These are phyloP conservation scores for Desoria tigrina DNA, from an alignment of 2,888 invertebrate species.

Conservation along the genomic window DNA sequence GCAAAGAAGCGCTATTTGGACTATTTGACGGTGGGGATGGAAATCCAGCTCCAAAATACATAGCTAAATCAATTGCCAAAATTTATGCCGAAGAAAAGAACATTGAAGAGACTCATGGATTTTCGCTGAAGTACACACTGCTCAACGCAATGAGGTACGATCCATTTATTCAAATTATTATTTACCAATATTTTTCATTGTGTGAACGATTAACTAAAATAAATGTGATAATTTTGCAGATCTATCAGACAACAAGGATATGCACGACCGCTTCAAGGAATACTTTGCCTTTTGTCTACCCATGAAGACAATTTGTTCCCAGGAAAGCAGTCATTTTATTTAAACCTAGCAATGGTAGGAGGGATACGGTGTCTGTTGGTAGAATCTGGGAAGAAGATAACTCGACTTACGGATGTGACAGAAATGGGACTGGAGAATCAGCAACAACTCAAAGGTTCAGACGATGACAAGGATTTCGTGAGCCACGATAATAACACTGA, in stretches of 20 bases:
- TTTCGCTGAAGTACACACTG: conserved; percentile 82
- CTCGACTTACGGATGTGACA: conserved; percentile 43
- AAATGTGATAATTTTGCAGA: conserved; percentile 26
- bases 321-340: conserved; percentile 42
- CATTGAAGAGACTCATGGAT: conserved; percentile 75
- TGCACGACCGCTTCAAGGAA: conserved; percentile 47
- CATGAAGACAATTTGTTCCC: conserved; percentile 39
- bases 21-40: conserved; percentile 66
- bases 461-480: conserved; percentile 30
- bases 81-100: conserved; percentile 77
- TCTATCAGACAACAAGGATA: conserved; percentile 51
- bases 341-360: conserved; percentile 52
- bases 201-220: background rate
- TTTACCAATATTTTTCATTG: conserved; percentile 5
- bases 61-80: conserved; percentile 76
- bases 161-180: no score
- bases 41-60: conserved; percentile 60
- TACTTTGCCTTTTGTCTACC: conserved; percentile 48
- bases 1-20: conserved; percentile 77
- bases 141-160: conserved; percentile 70
- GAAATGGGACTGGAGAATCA: conserved; percentile 32
- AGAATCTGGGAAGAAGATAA: conserved; percentile 50
- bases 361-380: conserved; percentile 49
- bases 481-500: conserved; percentile 37
- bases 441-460: conserved; percentile 21